Evolutionary conservation across 2,888 invertebrate genomes (phyloP), one percentile per base, ranked within the genome.

Genomic region (Lutraria lutraria): DNA sequence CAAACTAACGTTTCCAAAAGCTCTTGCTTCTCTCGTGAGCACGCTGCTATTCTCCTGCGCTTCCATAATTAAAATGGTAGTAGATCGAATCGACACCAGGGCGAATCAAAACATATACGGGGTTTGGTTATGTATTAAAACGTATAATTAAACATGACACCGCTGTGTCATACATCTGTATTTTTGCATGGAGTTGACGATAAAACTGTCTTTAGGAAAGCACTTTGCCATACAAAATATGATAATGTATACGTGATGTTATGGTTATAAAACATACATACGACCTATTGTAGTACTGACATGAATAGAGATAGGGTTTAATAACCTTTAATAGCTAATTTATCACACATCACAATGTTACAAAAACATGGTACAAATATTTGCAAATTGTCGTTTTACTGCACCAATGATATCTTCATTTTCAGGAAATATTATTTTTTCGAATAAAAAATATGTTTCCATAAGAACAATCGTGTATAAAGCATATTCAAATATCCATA

Each of bases 301-400:
- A 25, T 25, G 25, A n/a, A n/a, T 25, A 12, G 25, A 4, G 63
- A 25, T 0, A 25, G 0, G n/a, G 25, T 68, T 56, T n/a, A 68
- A 68, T 68, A n/a, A 4, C 25, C 8, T 4, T 12, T 68, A 68
- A 68, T 68, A n/a, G n/a, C n/a, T n/a, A 25, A 68, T 68, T n/a
- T 68, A 68, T 68, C 4, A 25, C 12, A 68, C 25, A n/a, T 0
- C n/a, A 21, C 8, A 13, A 68, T 13, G 25, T 68, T 68, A 68
- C 21, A 68, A 68, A 68, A 68, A 68, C 25, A 68, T 68, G 63
- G 6, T 25, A 68, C 63, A 68, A 68, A 68, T 25, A 68, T 68
- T n/a, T 25, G 63, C 8, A n/a, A 68, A 68, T n/a, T 25, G 63
- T n/a, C 12, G 25, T 68, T 68, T 68, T 68, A 68, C 13, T 68